phyloP scores from a whole-genome alignment of 2,113 vertebrate genomes.

The Donacobius atricapilla region DNA sequence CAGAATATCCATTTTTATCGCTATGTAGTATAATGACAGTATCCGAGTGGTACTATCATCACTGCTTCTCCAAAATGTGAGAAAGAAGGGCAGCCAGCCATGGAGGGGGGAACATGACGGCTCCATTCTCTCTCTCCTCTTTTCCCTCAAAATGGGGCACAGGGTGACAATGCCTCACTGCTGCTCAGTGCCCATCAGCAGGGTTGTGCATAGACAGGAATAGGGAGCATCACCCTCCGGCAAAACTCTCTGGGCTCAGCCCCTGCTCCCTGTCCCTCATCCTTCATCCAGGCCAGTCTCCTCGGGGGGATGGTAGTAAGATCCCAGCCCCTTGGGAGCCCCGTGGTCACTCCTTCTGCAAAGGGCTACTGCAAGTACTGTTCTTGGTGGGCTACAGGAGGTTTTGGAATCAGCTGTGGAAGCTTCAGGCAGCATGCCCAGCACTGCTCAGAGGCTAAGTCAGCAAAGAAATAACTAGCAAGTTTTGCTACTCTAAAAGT shows the following conservation, averaged over 20 bases:
- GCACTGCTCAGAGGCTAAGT: background rate
- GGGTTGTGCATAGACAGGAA: background rate
- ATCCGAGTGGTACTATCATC: rapidly evolving
- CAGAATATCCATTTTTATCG: background rate
- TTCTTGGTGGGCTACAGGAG: background rate
- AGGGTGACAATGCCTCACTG: background rate
- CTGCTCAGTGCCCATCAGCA: background rate
- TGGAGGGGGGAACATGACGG: background rate
- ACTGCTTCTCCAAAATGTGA: background rate
- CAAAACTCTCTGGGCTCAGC: background rate
- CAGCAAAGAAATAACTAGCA: background rate
- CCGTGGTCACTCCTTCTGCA: background rate
- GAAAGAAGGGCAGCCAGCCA: background rate
- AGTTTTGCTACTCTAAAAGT: background rate
- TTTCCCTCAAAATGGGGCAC: background rate
- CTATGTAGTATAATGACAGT: background rate
- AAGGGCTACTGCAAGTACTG: background rate
- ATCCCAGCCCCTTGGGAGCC: background rate
- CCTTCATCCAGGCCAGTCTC: background rate
- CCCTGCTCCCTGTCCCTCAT: background rate
- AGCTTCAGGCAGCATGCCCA: background rate
- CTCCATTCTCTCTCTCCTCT: background rate
- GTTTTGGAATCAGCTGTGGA: background rate
- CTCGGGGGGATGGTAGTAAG: rapidly evolving
- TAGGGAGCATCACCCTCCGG: background rate